Evolutionary conservation across 2,113 vertebrate genomes (phyloP), one percentile per base, ranked within the genome.

Genomic region (Desmodus rotundus): DNA sequence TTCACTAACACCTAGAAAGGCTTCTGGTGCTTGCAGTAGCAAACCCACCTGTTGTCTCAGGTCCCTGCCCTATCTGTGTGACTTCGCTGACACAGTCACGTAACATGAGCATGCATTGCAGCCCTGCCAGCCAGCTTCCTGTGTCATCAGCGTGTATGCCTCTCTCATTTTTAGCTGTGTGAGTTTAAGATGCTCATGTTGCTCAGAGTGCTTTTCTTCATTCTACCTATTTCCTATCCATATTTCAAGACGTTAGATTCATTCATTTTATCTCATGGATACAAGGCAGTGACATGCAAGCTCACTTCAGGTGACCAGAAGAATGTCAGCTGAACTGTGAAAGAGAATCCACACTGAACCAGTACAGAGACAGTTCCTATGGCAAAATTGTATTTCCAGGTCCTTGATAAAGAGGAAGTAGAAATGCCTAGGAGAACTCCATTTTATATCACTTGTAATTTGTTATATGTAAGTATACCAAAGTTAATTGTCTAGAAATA

Each of bases 401-500:
- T 82, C 41, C 43, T 87, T 43, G 56, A 52, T 82, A 28, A 93
- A 83, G 36, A 83, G 19, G 2, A 86, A 89, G 38, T 63, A 83
- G 63, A 93, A 83, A 92, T 89, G 68, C 8, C 45, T 63, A 92
- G 50, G 7, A 89, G 47, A 90, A 68, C 0, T 9, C 24, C 6
- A 17, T 76, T 94, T 72, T 77, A 61, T 41, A 26, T 11, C 72
- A 94, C 83, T 67, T 85, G 7, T 50, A 47, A 73, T 84, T 81
- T 87, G 45, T 73, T 45, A 14, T n/a, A 16, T 26, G 3, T 70
- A 63, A 50, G 12, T 81, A 52, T 56, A 13, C 45, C 22, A 26
- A 91, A 43, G 43, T 68, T 82, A 94, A 56, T 33, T 74, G 28
- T 43, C 26, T 78, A 78, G 85, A 94, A 94, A 90, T 90, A 89